Base-by-base conservation (phyloP, 2,113 vertebrate genomes). In the Acrocephalus kingi region DNA sequence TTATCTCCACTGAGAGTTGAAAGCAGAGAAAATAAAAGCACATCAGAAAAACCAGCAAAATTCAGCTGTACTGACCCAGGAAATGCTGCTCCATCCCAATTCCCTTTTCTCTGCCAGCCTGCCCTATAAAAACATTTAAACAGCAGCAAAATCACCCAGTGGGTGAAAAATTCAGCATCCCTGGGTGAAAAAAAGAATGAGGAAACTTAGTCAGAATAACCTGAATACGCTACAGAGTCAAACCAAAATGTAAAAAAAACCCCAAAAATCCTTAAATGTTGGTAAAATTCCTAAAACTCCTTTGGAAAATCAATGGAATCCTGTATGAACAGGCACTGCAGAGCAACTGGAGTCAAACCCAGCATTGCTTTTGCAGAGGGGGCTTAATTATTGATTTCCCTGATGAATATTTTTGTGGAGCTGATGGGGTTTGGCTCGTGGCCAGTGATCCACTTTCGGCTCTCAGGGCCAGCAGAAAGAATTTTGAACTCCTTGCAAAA, bases 301-400 rank as follows among this genome's bases (percentile, higher is more conserved):
- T 9, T 9, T 43, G 71, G 59, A 69, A 84, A 91, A 87, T 1
- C 19, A 72, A 76, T 18, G 8, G 5, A 61, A 59, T 5, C 22
- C 27, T 5, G 24, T 19, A 6, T 7, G 48, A 90, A 8, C 55
- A 81, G 63, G 72, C 64, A 59, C 64, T 72, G 68, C 72, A 93
- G 86, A 94, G 68, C 72, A 49, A 82, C 27, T 0, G 4, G 48
- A 94, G 76, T 39, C 12, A 2, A 91, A 79, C 8, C 22, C 84
- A 71, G 45, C 84, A 41, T 45, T 7, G 31, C 58, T 72, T 93
- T 15, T 48, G 95, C 81, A 79, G 7, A 61, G 73, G 8, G 1
- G 74, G 62, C 49, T 96, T 79, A 78, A 89, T 93, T 94, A 93
- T 95, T 94, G 87, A 97, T 93, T 94, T n/a, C 2, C 67, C 62